These are phyloP conservation scores for Bathynomus jamesi DNA, from an alignment of 1,140 invertebrate genomes.

Conservation along the genomic window DNA sequence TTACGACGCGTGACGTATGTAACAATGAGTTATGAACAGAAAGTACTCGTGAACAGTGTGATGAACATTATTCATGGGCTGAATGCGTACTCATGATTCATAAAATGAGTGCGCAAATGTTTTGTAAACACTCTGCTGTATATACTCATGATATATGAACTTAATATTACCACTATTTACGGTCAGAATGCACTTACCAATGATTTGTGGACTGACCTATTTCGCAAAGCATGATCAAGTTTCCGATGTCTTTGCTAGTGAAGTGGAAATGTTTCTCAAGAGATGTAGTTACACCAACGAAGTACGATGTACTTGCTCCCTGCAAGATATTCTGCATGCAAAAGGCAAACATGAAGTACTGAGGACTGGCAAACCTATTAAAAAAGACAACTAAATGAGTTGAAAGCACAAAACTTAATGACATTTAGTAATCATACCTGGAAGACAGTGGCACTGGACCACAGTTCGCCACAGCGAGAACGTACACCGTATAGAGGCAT, in stretches of 20 bases:
- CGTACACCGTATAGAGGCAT: neutral
- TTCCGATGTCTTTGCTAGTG: conserved; percentile 24
- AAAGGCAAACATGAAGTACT: conserved; percentile 7
- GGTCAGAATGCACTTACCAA: too few relatives aligned
- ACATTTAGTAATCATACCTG: neutral
- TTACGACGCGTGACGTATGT: too few relatives aligned
- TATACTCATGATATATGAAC: too few relatives aligned
- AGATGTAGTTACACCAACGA: conserved; percentile 33
- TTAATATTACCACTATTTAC: too few relatives aligned
- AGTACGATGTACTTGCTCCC: conserved; percentile 30
- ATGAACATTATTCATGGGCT: too few relatives aligned
- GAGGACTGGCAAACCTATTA: conserved; percentile 10
- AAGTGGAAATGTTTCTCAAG: conserved; percentile 37
- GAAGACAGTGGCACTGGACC: neutral
- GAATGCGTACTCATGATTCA: too few relatives aligned
- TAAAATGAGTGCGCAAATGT: too few relatives aligned
- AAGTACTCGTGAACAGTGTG: too few relatives aligned
- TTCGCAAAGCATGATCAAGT: conserved; percentile 29
- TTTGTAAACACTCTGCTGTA: too few relatives aligned
- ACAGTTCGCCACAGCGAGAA: neutral
- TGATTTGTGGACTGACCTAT: conserved; percentile 8
- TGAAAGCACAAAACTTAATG: neutral
- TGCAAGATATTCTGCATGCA: conserved; percentile 13
- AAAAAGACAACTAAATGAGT: too few relatives aligned
- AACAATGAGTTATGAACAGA: too few relatives aligned